Evolutionary conservation across 2,888 invertebrate species (phyloP).

Genomic region (Muscina levida): DNA sequence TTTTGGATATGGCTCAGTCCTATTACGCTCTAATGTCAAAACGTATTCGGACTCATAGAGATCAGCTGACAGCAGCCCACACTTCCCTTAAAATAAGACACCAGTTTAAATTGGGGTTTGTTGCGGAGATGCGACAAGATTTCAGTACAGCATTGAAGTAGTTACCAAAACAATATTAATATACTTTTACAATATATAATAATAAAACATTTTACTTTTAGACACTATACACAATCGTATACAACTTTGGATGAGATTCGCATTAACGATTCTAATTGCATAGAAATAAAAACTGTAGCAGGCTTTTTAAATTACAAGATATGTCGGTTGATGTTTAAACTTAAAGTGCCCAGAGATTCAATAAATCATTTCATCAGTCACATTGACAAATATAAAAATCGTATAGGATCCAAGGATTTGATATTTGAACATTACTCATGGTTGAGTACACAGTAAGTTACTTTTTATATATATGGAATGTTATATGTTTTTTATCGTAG

Average conservation of each 20-base stretch:
- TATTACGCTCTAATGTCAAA: constrained; percentile 95
- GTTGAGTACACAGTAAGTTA: constrained; percentile 93
- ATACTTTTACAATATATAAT: not conserved
- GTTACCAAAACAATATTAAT: constrained; percentile 65
- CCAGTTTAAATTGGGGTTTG: constrained; percentile 97
- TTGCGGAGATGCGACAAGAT: constrained; percentile 96
- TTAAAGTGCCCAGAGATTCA: constrained; percentile 95
- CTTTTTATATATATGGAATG: no score
- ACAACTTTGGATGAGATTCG: constrained; percentile 93
- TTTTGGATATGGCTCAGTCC: constrained; percentile 94
- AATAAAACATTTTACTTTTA: constrained; percentile 74
- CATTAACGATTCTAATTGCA: constrained; percentile 92
- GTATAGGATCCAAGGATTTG: constrained; percentile 90
- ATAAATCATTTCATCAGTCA: constrained; percentile 96
- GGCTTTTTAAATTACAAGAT: constrained; percentile 98
- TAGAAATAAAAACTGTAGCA: constrained; percentile 96
- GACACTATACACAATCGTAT: constrained; percentile 93
- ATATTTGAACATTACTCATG: constrained; percentile 97
- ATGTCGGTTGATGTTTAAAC: constrained; percentile 92
- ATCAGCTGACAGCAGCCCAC: constrained; percentile 94
- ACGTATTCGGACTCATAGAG: constrained; percentile 92
- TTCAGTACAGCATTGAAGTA: constrained; percentile 90
- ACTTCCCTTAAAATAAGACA: constrained; percentile 96
- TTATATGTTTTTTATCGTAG: no score
- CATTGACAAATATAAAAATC: constrained; percentile 91